Conservation (phyloP, 2,888 invertebrate genomes). For the Ectemnius lituratus region DNA sequence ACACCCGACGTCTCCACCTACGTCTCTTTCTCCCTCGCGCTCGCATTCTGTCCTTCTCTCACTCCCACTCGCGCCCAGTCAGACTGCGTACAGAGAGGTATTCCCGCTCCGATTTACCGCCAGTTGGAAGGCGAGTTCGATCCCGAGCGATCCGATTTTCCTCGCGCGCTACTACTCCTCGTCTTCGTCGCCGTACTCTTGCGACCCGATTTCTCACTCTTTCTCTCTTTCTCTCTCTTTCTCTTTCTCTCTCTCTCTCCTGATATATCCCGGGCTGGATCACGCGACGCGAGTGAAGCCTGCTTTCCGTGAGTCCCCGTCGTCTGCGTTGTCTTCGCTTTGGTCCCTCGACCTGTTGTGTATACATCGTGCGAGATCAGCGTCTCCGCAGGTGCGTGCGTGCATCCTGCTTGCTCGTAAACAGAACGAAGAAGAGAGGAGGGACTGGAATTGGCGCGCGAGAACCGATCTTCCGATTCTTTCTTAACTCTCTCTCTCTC, state of each 20-base stretch:
- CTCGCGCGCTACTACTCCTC: neutral
- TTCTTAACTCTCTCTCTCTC: too few relatives aligned
- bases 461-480: neutral
- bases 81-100: slow-evolving; percentile 47
- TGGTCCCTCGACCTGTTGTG: neutral
- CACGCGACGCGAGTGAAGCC: too few relatives aligned
- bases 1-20: slow-evolving; percentile 31
- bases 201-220: neutral
- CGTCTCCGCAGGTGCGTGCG: slow-evolving; percentile 17
- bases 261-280: too few relatives aligned
- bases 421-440: neutral
- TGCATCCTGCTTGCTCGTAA: slow-evolving; percentile 1
- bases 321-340: too few relatives aligned
- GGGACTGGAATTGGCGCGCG: neutral
- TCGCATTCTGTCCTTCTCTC: slow-evolving; percentile 23
- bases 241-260: too few relatives aligned
- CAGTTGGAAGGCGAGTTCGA: slow-evolving; percentile 50
- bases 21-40: slow-evolving; percentile 49
- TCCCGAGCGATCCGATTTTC: slow-evolving; percentile 41
- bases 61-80: slow-evolving; percentile 41
- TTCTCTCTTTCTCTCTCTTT: neutral
- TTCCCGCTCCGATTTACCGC: slow-evolving; percentile 54
- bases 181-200: too few relatives aligned
- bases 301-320: too few relatives aligned
- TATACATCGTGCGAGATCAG: slow-evolving; percentile 6